phyloP scores from a whole-genome alignment of 2,888 invertebrate genomes.

The Euzetes globulus region DNA sequence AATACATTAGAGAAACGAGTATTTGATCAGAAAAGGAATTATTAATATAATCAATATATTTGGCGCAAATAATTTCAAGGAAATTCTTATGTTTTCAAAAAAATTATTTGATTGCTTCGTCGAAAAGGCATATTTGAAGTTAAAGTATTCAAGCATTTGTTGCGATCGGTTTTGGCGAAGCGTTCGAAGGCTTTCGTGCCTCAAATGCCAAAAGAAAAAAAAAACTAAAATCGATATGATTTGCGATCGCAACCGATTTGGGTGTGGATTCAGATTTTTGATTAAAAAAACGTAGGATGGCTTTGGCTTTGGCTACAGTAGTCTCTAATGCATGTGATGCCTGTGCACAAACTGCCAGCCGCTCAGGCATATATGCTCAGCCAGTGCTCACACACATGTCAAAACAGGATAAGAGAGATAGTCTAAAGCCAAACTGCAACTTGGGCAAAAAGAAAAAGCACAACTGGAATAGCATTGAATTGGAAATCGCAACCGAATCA shows the following conservation, averaged over 20 bases:
- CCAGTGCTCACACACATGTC: neutral
- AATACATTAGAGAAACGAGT: neutral
- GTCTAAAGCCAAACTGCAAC: too few species aligned
- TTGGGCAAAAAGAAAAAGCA: too few species aligned
- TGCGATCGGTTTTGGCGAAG: neutral
- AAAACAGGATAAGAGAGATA: neutral
- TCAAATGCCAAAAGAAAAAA: conserved; percentile 14
- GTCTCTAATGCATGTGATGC: neutral
- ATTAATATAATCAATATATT: neutral
- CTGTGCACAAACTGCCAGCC: neutral
- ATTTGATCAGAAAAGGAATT: neutral
- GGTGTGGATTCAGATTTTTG: conserved; percentile 26
- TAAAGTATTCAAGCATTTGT: neutral
- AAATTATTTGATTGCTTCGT: neutral
- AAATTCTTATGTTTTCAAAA: neutral
- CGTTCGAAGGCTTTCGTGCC: conserved; percentile 26
- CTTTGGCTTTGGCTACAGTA: neutral
- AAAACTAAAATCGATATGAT: conserved; percentile 26
- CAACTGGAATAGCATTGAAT: conserved; percentile 17
- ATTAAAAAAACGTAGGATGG: conserved; percentile 28
- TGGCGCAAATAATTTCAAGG: neutral
- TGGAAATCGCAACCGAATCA: neutral
- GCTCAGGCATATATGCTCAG: neutral
- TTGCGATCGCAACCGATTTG: conserved; percentile 29
- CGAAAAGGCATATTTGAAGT: neutral